Percentiles rank a stretch among this genome's conserved stretches.
Evolutionary conservation across 2,888 invertebrate species (phyloP).

Genomic region (Tetranychus piercei): DNA sequence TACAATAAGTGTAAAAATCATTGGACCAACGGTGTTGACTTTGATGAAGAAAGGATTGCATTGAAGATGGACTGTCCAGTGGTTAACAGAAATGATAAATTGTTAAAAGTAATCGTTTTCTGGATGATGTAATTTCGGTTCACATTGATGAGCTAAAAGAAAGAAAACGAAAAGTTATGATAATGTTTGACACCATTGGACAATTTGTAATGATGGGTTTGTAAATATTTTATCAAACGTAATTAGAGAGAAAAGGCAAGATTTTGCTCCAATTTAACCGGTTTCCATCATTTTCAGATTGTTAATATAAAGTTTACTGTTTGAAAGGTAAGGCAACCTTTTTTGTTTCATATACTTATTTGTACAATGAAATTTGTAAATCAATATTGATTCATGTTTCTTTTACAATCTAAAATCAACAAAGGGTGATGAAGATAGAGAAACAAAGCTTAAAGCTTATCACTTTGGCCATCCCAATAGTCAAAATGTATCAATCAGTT

Average conservation of each 20-base stretch:
- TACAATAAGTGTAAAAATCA: not conserved
- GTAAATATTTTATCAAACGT: not conserved
- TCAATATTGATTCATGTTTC: not conserved
- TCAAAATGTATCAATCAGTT: not conserved
- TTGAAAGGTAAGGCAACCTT: not conserved
- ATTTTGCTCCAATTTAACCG: not conserved
- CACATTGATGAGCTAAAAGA: not conserved
- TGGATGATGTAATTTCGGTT: not conserved
- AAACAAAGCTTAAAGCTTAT: not conserved
- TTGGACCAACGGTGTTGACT: too few species aligned
- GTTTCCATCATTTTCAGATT: not conserved
- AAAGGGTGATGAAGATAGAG: not conserved
- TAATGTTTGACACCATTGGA: not conserved
- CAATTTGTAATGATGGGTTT: not conserved
- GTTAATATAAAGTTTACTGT: not conserved
- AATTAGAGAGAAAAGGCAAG: not conserved
- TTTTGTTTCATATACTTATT: not conserved
- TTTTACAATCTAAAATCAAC: not conserved
- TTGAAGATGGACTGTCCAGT: too few species aligned
- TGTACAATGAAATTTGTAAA: not conserved
- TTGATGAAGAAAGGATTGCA: too few species aligned
- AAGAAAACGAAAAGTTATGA: not conserved
- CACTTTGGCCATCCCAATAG: not conserved
- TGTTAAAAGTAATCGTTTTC: not conserved
- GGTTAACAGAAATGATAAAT: not conserved